phyloP scores from a whole-genome alignment of 1,140 invertebrate species.

The Archegozetes longisetosus region DNA sequence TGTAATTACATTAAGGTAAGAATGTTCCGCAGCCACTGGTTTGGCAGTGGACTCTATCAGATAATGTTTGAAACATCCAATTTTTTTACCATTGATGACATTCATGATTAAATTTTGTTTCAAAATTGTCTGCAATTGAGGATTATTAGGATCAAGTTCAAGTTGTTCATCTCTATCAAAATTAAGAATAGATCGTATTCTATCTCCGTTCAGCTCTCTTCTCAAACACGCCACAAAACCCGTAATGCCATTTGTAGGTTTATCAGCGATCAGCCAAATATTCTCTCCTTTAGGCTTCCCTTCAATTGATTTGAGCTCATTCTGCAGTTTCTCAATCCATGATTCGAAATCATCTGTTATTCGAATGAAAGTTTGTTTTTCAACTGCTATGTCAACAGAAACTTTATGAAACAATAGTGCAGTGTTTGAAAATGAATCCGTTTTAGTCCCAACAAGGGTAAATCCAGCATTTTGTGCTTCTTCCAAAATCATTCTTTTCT shows the following conservation, averaged over 20 bases:
- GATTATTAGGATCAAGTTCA: slow-evolving; percentile 1
- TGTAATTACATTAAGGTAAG: slow-evolving; percentile 75
- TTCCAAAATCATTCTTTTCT: too few species aligned
- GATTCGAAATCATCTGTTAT: too few species aligned
- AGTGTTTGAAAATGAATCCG: too few species aligned
- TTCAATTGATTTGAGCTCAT: too few species aligned
- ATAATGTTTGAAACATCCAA: slow-evolving; percentile 25
- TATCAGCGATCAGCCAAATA: slow-evolving; percentile 22
- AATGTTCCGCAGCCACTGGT: slow-evolving; percentile 47
- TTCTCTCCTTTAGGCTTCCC: too few species aligned
- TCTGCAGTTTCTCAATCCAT: too few species aligned
- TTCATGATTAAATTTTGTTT: too few species aligned
- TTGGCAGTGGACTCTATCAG: slow-evolving; percentile 25
- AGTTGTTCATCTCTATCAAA: not conserved
- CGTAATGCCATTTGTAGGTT: slow-evolving; percentile 44
- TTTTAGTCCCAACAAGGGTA: too few species aligned
- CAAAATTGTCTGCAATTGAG: too few species aligned
- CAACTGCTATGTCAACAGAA: slow-evolving; percentile 2
- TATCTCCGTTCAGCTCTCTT: slow-evolving; percentile 57
- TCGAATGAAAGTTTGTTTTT: too few species aligned
- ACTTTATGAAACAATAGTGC: slow-evolving; percentile 30
- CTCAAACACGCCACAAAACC: slow-evolving; percentile 77
- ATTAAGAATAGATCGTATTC: slow-evolving; percentile 37
- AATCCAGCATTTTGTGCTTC: too few species aligned
- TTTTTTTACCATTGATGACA: slow-evolving; percentile 8